Evolutionary conservation across 2,113 vertebrate genomes (phyloP), one percentile per base, ranked within the genome.

Genomic region (Sylvia atricapilla): DNA sequence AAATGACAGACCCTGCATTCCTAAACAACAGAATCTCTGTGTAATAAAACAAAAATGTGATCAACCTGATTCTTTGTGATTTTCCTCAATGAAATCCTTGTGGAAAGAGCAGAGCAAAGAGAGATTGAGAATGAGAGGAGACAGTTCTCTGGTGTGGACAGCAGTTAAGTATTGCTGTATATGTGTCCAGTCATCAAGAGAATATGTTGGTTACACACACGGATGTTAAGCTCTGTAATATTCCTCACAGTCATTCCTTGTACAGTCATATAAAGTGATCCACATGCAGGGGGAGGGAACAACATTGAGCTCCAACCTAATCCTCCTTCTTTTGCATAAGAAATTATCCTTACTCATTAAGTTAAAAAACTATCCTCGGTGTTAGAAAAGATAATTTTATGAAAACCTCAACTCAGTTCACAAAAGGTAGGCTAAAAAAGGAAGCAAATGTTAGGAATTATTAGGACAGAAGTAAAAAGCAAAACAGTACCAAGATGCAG

Each of bases 261-360:
- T 24, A 66, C 10, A 67, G 39, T 46, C 12, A 23, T 9, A 13
- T 31, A 17, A 70, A 90, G 11, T 11, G 13, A 75, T 37, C 20
- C 13, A 47, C 3, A 1, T 12, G 2, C 7, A 4, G 7, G 4
- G 10, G 15, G 16, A 20, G 16, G 11, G 7, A 33, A 35, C 5
- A 16, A 67, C 44, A 75, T 21, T 33, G 62, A 87, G 21, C 15
- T 82, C 33, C 77, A 79, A 64, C 7, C 13, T 31, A 14, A 43
- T 82, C n/a, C n/a, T n/a, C n/a, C n/a, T n/a, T n/a, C n/a, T n/a
- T 60, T 84, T 68, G 28, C 20, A 43, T 20, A 30, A 25, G 50
- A 68, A 91, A 50, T 59, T 27, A 44, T 35, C 20, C 55, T 43
- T 16, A 39, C 49, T 76, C 37, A 37, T 37, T 37, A 37, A 37